These are phyloP conservation scores for Sylvilagus bachmani DNA, from an alignment of 2,113 vertebrate genomes.

Conservation along the genomic window DNA sequence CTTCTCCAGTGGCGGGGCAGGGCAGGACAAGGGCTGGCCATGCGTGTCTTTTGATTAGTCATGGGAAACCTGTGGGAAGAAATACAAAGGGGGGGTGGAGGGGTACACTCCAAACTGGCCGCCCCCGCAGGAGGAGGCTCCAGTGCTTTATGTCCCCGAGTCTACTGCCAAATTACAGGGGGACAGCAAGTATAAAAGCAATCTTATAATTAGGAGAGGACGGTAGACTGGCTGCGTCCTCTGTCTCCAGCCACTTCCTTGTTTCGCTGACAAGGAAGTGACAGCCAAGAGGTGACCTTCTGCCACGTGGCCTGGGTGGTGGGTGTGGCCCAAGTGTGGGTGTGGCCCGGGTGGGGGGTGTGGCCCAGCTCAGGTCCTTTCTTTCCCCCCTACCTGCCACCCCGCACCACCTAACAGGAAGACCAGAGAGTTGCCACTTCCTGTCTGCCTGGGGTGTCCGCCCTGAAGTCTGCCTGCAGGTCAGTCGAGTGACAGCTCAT, in stretches of 20 bases:
- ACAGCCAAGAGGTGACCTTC: fast-evolving
- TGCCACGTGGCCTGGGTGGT: fast-evolving
- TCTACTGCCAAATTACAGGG: constrained; percentile 36
- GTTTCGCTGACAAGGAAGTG: not conserved
- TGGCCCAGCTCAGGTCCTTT: not conserved
- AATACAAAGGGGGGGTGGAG: not conserved
- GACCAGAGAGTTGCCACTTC: not conserved
- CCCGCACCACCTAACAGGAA: not conserved
- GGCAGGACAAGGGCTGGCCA: not conserved
- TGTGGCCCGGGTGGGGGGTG: too few relatives aligned
- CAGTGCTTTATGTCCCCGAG: not conserved
- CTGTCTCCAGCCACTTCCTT: too few relatives aligned
- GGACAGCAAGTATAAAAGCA: constrained; percentile 27
- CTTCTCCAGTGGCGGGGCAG: not conserved
- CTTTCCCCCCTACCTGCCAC: not conserved
- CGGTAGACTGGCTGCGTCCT: fast-evolving
- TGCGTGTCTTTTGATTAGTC: not conserved
- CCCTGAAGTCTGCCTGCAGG: not conserved
- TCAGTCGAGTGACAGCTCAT: fast-evolving
- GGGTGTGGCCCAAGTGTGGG: too few relatives aligned
- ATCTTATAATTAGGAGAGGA: constrained; percentile 1
- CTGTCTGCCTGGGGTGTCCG: not conserved
- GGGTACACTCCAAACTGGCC: not conserved
- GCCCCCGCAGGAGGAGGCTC: not conserved
- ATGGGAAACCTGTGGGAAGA: constrained; percentile 42